Percentiles rank a stretch among this genome's conserved stretches.
Conservation (phyloP, 2,888 invertebrate species). For the Apotomis betuletana region DNA sequence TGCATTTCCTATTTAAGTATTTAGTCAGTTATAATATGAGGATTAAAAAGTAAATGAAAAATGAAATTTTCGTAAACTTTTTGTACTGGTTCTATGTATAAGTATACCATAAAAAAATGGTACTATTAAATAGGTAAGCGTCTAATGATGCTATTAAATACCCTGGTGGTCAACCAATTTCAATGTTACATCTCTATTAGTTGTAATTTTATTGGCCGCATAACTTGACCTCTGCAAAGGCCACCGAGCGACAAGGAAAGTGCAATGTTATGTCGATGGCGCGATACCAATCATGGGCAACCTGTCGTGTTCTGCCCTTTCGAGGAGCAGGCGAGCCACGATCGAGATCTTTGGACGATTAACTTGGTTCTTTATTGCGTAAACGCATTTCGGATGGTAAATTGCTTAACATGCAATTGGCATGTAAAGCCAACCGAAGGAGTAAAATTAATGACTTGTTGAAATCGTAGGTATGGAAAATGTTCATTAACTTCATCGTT, state of each 20-base stretch:
- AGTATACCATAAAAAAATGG: no score
- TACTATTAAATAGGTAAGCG: background rate
- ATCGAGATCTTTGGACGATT: background rate
- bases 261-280: background rate
- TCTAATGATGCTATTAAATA: background rate
- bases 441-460: no score
- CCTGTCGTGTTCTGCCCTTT: constrained; percentile 12
- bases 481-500: no score
- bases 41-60: no score
- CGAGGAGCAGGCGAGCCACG: background rate
- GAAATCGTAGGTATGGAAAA: no score
- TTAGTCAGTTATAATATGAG: no score
- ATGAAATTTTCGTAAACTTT: no score
- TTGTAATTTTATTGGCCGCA: background rate
- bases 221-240: background rate
- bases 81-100: no score
- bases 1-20: no score
- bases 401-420: background rate
- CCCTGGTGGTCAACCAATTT: background rate
- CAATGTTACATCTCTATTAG: background rate
- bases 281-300: background rate
- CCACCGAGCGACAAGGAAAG: constrained; percentile 16
- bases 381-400: background rate
- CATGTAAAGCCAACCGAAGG: no score
- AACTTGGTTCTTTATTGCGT: background rate